A percentile compares a stretch with the other conserved stretches of the same genome.
phyloP scores from a whole-genome alignment of 2,113 vertebrate species.

The Hippocampus mohnikei region DNA sequence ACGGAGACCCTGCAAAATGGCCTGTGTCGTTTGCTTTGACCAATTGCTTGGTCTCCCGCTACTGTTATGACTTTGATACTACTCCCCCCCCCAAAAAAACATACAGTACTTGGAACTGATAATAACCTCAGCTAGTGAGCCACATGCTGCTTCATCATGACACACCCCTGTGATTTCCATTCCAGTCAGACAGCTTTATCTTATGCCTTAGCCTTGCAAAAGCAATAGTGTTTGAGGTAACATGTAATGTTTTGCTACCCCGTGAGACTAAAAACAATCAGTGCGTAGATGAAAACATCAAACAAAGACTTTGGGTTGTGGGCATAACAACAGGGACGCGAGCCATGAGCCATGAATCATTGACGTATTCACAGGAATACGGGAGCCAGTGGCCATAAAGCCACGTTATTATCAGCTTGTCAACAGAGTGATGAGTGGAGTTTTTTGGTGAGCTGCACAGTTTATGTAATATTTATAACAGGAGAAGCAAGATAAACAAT shows the following conservation, averaged over 20 bases:
- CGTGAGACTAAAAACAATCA: background rate
- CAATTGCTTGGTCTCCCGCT: too few relatives aligned
- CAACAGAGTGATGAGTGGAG: slow-evolving; percentile 56
- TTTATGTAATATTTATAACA: slow-evolving; percentile 33
- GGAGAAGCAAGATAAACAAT: background rate
- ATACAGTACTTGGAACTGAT: too few relatives aligned
- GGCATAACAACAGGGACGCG: slow-evolving; percentile 8
- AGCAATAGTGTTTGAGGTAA: background rate
- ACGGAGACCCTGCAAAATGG: background rate
- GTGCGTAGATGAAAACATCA: background rate
- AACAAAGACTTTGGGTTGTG: slow-evolving; percentile 10
- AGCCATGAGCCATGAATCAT: slow-evolving; percentile 38
- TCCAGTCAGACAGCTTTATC: background rate
- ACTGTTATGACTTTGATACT: too few relatives aligned
- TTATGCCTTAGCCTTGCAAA: background rate
- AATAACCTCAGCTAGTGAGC: too few relatives aligned
- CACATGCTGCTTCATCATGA: background rate
- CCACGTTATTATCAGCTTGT: slow-evolving; percentile 38
- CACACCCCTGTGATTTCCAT: background rate
- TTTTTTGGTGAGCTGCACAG: slow-evolving; percentile 42
- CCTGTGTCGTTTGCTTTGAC: background rate
- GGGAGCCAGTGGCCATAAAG: slow-evolving; percentile 28
- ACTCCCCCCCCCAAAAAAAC: too few relatives aligned
- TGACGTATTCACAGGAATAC: slow-evolving; percentile 29
- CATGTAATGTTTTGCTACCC: background rate